These are phyloP conservation scores for Sphaerodactylus townsendi DNA, from an alignment of 2,113 vertebrate species.

Conservation along the genomic window DNA sequence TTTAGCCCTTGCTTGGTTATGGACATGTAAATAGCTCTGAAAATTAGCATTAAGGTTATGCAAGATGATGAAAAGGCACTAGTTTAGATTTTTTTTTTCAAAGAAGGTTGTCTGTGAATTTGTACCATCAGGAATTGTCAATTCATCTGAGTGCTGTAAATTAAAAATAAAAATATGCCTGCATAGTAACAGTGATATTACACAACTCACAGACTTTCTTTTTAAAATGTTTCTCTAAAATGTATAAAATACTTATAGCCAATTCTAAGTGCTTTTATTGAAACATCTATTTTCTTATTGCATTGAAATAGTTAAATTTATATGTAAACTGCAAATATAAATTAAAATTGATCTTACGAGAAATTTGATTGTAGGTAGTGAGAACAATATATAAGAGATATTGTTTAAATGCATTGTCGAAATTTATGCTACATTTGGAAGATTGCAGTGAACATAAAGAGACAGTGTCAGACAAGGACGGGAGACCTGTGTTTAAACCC, in stretches of 20 bases:
- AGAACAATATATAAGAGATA: not conserved
- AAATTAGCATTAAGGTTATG: slow-evolving; percentile 12
- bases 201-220: not conserved
- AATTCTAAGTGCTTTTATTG: not conserved
- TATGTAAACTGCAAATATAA: not conserved
- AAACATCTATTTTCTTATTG: not conserved
- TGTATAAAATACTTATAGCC: not conserved
- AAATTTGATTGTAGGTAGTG: not conserved
- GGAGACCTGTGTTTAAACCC: no score
- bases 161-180: not conserved
- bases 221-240: not conserved
- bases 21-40: slow-evolving; percentile 13
- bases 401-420: not conserved
- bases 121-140: not conserved
- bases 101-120: slow-evolving; percentile 9
- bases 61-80: slow-evolving; percentile 51
- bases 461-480: no score
- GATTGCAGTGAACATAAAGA: not conserved
- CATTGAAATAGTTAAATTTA: not conserved
- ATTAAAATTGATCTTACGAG: not conserved
- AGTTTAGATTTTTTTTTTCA: slow-evolving; percentile 28
- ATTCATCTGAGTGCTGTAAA: not conserved
- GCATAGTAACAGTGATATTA: not conserved
- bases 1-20: slow-evolving; percentile 44
- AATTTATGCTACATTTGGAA: not conserved